These are phyloP conservation scores for Tipula helvola DNA, from an alignment of 2,888 invertebrate genomes.

Conservation along the genomic window DNA sequence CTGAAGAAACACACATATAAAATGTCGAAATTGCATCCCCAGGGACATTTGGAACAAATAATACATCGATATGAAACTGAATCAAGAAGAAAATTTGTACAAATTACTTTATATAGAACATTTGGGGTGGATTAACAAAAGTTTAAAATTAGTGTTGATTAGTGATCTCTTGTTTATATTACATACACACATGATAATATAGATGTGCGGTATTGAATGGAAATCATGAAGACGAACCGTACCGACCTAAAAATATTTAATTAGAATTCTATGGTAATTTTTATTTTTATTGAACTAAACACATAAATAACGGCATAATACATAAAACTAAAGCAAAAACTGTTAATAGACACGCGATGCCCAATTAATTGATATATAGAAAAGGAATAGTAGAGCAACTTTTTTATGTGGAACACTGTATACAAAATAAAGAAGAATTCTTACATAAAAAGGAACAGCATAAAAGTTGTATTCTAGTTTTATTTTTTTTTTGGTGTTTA, in stretches of 20 bases:
- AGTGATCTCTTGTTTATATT: neutral
- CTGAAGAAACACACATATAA: neutral
- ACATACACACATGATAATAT: too few species aligned
- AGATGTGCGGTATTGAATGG: too few species aligned
- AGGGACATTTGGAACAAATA: neutral
- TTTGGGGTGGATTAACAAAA: neutral
- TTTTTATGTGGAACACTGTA: neutral
- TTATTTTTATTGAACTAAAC: neutral
- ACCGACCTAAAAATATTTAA: neutral
- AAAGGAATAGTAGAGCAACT: neutral
- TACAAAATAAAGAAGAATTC: neutral
- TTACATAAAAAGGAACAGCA: neutral
- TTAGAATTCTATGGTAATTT: neutral
- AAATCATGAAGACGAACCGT: neutral
- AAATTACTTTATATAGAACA: neutral
- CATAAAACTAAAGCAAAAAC: neutral
- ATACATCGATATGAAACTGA: neutral
- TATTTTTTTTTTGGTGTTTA: neutral
- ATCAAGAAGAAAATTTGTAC: neutral
- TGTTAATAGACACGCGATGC: neutral
- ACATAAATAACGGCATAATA: neutral
- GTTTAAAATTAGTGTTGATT: neutral
- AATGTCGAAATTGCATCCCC: neutral
- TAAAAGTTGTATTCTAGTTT: neutral
- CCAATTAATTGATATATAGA: neutral